phyloP scores from a whole-genome alignment of 2,797 vertebrate genomes.

The Amblyopsis hoosieri region DNA sequence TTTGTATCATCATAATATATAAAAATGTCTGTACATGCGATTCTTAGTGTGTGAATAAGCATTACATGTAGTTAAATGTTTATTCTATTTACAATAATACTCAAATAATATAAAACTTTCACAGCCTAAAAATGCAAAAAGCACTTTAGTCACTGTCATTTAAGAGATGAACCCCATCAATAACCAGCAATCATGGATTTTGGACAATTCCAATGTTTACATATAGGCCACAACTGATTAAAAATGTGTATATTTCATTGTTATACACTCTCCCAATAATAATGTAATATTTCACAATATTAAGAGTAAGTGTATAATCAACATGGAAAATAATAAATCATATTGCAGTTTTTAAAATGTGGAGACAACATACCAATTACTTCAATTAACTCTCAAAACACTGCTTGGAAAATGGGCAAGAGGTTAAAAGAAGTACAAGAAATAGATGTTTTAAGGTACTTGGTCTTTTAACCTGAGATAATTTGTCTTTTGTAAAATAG shows the following conservation, averaged over 20 bases:
- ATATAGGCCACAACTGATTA: slow-evolving; percentile 32
- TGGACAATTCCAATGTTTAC: slow-evolving; percentile 37
- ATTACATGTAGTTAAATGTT: slow-evolving; percentile 56
- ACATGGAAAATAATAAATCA: not conserved
- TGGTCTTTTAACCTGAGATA: slow-evolving; percentile 69
- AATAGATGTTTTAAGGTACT: slow-evolving; percentile 19
- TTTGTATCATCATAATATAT: slow-evolving; percentile 60
- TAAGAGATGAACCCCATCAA: slow-evolving; percentile 65
- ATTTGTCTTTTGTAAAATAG: slow-evolving; percentile 43
- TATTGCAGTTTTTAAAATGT: slow-evolving; percentile 28
- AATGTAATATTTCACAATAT: no score
- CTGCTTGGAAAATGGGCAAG: slow-evolving; percentile 14
- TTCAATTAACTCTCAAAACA: slow-evolving; percentile 23
- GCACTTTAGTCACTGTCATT: slow-evolving; percentile 23
- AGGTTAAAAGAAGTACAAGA: slow-evolving; percentile 11
- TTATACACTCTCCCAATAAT: slow-evolving; percentile 32
- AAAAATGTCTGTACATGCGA: slow-evolving; percentile 69
- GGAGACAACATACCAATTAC: slow-evolving; percentile 14
- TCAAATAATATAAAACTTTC: slow-evolving; percentile 52
- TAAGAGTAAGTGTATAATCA: slow-evolving; percentile 18
- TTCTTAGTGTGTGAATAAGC: slow-evolving; percentile 52
- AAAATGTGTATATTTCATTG: not conserved
- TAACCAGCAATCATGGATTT: slow-evolving; percentile 75
- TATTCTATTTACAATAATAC: slow-evolving; percentile 58
- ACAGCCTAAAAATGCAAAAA: slow-evolving; percentile 39